A percentile compares a stretch with the other conserved stretches of the same genome.
These are phyloP conservation scores for Antedon bifida DNA, from an alignment of 35 echinoderm and acorn worm species.

Conservation along the genomic window DNA sequence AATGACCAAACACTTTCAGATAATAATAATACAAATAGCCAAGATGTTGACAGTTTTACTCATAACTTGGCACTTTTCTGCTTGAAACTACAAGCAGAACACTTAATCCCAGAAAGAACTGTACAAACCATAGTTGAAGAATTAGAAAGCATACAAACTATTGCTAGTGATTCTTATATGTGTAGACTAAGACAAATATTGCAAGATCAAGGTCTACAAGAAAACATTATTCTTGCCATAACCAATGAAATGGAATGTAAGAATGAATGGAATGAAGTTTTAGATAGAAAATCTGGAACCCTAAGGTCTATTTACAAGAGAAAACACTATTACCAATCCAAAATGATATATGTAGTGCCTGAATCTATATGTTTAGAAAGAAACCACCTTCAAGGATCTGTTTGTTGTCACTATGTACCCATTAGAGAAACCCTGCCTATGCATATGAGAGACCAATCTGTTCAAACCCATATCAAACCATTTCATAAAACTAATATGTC, in stretches of 20 bases:
- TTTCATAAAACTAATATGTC: background rate
- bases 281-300: background rate
- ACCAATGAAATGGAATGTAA: background rate
- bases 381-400: background rate
- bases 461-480: background rate
- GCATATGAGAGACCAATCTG: constrained; percentile 6
- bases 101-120: constrained; percentile 11
- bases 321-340: constrained; percentile 6
- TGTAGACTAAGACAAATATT: background rate
- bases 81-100: constrained; percentile 13
- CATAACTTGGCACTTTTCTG: constrained; percentile 16
- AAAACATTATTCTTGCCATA: background rate
- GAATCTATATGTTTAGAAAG: background rate
- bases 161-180: background rate
- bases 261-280: background rate
- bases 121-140: constrained; percentile 12
- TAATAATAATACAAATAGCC: background rate
- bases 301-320: constrained; percentile 6
- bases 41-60: background rate
- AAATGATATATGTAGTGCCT: background rate
- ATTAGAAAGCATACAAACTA: background rate
- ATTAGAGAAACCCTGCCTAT: constrained; percentile 13
- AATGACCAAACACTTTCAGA: background rate
- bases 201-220: background rate
- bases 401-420: constrained; percentile 27